These are phyloP conservation scores for Rousettus madagascariensis DNA, from an alignment of 2,797 vertebrate species.

Conservation along the genomic window DNA sequence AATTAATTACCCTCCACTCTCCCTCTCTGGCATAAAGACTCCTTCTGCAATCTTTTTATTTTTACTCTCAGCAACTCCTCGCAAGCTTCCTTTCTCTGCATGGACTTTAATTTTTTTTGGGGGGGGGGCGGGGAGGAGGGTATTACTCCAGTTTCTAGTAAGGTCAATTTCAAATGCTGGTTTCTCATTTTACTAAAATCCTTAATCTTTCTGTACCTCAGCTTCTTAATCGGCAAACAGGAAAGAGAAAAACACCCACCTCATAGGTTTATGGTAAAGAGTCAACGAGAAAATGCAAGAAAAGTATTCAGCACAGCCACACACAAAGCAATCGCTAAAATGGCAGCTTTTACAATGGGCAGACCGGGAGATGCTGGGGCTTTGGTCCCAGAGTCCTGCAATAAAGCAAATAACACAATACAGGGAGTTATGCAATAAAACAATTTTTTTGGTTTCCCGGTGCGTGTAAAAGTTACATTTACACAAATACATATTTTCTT, in stretches of 20 bases:
- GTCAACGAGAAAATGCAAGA: neutral
- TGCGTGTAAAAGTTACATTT: neutral
- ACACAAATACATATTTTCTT: neutral
- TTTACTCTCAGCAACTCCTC: neutral
- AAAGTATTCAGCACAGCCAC: neutral
- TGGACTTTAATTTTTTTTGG: neutral
- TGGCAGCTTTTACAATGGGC: no score
- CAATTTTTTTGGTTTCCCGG: neutral
- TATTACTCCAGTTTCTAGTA: neutral
- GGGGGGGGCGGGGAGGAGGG: rapidly evolving
- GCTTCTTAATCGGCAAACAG: neutral
- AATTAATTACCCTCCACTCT: neutral
- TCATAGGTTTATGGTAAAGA: neutral
- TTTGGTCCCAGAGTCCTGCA: neutral
- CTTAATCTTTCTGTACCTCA: neutral
- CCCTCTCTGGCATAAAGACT: neutral
- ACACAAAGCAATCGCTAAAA: neutral
- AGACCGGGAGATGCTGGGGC: rapidly evolving
- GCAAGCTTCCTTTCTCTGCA: no score
- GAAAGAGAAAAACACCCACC: neutral
- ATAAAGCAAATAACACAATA: neutral
- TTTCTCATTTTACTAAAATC: neutral
- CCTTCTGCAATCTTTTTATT: no score
- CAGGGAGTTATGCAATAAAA: neutral
- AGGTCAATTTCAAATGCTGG: neutral